Evolutionary conservation across 2,888 invertebrate genomes (phyloP).

Genomic region (Cephus runcator): DNA sequence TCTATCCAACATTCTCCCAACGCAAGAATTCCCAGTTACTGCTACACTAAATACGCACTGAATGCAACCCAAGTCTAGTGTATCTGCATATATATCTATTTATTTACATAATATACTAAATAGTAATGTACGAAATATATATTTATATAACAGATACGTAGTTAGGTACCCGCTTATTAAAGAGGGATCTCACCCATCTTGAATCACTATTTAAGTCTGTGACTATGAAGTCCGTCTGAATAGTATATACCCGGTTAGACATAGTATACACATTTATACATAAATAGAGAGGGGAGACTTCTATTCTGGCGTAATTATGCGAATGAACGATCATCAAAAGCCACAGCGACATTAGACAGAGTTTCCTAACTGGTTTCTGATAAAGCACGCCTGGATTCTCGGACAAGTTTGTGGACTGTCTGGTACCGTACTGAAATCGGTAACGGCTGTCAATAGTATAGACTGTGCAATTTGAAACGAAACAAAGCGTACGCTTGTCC

Average conservation of each 20-base stretch:
- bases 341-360: neutral
- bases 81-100: neutral
- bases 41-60: constrained; percentile 22
- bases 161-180: neutral
- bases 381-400: neutral
- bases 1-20: constrained; percentile 23
- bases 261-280: neutral
- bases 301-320: neutral
- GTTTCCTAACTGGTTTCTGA: neutral
- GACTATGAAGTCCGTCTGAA: neutral
- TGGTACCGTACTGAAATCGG: neutral
- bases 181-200: neutral
- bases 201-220: neutral
- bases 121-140: neutral
- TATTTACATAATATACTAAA: neutral
- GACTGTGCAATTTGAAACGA: neutral
- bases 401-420: neutral
- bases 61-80: constrained; percentile 11
- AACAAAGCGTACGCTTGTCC: neutral
- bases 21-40: constrained; percentile 20
- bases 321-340: neutral
- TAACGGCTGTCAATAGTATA: neutral
- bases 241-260: neutral
- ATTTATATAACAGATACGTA: neutral
- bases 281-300: neutral